phyloP scores from a whole-genome alignment of 2,888 invertebrate species.

The Entomobrya proxima region DNA sequence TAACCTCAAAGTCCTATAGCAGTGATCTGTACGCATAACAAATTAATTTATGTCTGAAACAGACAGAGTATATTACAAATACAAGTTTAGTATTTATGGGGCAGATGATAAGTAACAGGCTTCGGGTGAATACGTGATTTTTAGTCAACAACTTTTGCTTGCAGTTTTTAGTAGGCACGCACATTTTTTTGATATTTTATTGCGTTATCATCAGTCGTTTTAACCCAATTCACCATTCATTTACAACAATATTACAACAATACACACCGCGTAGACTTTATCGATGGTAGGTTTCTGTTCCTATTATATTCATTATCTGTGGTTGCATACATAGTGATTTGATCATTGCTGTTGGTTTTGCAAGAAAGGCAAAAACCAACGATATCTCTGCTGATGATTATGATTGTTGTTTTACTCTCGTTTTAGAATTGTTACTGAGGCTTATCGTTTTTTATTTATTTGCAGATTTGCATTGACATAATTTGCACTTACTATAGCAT shows the following conservation, averaged over 20 bases:
- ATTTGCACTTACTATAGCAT: not conserved
- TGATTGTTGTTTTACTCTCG: conserved; percentile 5
- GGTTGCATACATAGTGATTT: not conserved
- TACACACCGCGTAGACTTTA: too few species aligned
- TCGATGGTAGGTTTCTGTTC: not conserved
- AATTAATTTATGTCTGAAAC: not conserved
- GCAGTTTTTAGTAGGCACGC: not conserved
- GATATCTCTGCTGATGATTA: not conserved
- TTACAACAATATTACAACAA: not conserved
- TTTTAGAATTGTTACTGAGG: not conserved
- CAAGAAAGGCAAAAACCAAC: not conserved
- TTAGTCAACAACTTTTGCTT: not conserved
- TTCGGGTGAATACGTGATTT: not conserved
- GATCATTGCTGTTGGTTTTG: not conserved
- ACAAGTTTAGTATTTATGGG: not conserved
- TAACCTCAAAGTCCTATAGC: conserved; percentile 37
- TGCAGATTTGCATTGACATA: not conserved
- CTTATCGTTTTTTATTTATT: not conserved
- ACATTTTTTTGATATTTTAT: not conserved
- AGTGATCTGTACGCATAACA: not conserved
- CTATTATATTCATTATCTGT: not conserved
- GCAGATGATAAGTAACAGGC: not conserved
- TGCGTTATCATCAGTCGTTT: not conserved
- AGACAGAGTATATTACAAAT: not conserved
- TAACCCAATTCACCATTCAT: conserved; percentile 2